These are phyloP conservation scores for Drosophila monieri DNA, from an alignment of 2,888 invertebrate species.

Conservation along the genomic window DNA sequence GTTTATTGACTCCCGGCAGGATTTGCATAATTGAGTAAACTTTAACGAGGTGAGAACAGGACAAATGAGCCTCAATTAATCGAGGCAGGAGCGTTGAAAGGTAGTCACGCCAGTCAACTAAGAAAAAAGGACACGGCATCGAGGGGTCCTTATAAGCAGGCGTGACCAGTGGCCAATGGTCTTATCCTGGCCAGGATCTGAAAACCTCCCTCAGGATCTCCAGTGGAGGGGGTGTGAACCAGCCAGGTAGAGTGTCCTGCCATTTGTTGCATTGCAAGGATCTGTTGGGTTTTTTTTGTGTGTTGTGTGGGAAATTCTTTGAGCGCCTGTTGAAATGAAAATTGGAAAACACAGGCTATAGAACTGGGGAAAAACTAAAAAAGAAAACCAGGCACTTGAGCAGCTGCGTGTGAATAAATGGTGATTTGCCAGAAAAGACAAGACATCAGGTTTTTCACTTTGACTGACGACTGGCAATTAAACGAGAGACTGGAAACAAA, in stretches of 20 bases:
- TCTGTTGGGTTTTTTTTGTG: slow-evolving; percentile 1
- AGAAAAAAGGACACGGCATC: slow-evolving; percentile 4
- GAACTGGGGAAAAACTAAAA: background rate
- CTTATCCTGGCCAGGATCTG: slow-evolving; percentile 29
- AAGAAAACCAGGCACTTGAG: slow-evolving; percentile 24
- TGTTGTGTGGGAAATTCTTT: slow-evolving; percentile 3
- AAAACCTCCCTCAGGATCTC: slow-evolving; percentile 9
- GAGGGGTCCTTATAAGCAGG: slow-evolving; percentile 7
- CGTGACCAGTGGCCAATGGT: slow-evolving; percentile 19
- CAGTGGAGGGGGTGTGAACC: slow-evolving; percentile 39
- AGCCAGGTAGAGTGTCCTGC: slow-evolving; percentile 23
- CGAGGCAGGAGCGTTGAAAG: slow-evolving; percentile 11
- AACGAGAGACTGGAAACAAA: slow-evolving; percentile 7
- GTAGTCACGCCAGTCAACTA: slow-evolving; percentile 10
- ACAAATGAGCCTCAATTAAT: slow-evolving; percentile 20
- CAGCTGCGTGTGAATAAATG: slow-evolving; percentile 32
- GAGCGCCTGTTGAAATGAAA: slow-evolving; percentile 11
- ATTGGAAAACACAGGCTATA: slow-evolving; percentile 4
- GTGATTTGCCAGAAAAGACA: background rate
- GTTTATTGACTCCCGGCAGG: slow-evolving; percentile 8
- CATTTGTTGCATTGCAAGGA: slow-evolving; percentile 22
- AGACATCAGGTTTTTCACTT: slow-evolving; percentile 4
- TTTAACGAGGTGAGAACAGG: slow-evolving; percentile 33
- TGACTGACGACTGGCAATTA: slow-evolving; percentile 20
- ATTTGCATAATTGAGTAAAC: slow-evolving; percentile 29